Evolutionary conservation across 1,140 invertebrate genomes (phyloP).

Genomic region (Ostrea edulis): DNA sequence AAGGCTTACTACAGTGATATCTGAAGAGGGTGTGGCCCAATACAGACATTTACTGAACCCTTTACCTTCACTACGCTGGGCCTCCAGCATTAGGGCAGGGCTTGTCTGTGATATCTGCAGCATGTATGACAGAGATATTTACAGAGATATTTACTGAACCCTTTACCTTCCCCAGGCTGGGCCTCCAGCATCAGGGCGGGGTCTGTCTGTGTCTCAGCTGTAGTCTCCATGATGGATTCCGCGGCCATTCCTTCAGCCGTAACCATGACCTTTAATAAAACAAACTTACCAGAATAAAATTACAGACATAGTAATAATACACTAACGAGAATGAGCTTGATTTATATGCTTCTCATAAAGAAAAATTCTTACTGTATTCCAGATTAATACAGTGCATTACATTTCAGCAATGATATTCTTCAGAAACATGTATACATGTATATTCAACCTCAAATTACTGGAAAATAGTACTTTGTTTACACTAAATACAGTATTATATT

Average conservation of each 20-base stretch:
- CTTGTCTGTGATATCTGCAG: slow-evolving; percentile 42
- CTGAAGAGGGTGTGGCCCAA: too few relatives aligned
- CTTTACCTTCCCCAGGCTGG: slow-evolving; percentile 65
- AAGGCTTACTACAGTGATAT: too few relatives aligned
- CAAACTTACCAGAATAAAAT: background rate
- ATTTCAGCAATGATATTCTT: too few relatives aligned
- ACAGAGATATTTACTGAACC: background rate
- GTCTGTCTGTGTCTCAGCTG: slow-evolving; percentile 56
- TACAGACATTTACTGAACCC: background rate
- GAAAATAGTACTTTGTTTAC: too few relatives aligned
- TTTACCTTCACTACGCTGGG: slow-evolving; percentile 66
- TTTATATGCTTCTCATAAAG: too few relatives aligned
- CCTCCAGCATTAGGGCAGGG: slow-evolving; percentile 77
- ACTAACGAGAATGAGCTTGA: background rate
- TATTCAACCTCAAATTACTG: too few relatives aligned
- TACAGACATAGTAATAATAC: background rate
- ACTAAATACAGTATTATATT: too few relatives aligned
- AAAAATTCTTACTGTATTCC: too few relatives aligned
- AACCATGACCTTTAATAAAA: slow-evolving; percentile 47
- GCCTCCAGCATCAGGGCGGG: slow-evolving; percentile 77
- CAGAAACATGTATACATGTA: too few relatives aligned
- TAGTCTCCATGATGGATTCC: slow-evolving; percentile 59
- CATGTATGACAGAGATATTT: background rate
- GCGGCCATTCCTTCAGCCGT: slow-evolving; percentile 63
- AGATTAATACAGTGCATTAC: too few relatives aligned